A percentile compares a stretch with the other conserved stretches of the same genome.
phyloP scores from a whole-genome alignment of 2,113 vertebrate genomes.

The Myiozetetes cayanensis region DNA sequence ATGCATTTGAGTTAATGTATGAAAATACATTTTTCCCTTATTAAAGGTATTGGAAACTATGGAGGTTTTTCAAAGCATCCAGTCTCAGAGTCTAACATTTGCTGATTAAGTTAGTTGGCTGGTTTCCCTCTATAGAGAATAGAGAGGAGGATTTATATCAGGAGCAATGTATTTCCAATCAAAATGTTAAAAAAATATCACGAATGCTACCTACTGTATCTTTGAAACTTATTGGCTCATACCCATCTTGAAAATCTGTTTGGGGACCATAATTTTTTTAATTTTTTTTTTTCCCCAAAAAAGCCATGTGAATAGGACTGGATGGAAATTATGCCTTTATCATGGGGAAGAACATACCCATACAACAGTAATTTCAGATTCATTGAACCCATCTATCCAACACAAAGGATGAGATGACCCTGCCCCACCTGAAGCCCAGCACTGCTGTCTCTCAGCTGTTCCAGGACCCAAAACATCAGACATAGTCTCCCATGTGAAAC shows the following conservation, averaged over 20 bases:
- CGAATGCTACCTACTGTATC: neutral
- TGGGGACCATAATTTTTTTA: neutral
- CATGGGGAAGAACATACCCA: neutral
- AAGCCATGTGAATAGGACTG: fast-evolving
- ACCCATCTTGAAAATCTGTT: neutral
- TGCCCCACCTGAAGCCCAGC: neutral
- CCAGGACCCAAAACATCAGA: neutral
- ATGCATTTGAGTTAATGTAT: neutral
- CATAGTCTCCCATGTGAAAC: neutral
- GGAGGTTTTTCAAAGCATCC: neutral
- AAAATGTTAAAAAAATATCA: neutral
- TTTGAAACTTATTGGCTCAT: neutral
- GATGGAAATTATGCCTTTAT: neutral
- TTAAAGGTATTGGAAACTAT: neutral
- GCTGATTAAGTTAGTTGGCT: neutral
- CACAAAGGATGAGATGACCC: neutral
- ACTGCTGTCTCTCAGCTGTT: neutral
- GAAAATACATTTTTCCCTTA: neutral
- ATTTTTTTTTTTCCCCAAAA: neutral
- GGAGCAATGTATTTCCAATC: neutral
- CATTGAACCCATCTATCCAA: neutral
- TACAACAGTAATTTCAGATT: neutral
- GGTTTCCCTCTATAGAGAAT: neutral
- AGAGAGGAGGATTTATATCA: neutral
- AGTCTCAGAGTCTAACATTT: neutral